Evolutionary conservation across 2,113 vertebrate species (phyloP).

Genomic region (Notarius lentiginosus): DNA sequence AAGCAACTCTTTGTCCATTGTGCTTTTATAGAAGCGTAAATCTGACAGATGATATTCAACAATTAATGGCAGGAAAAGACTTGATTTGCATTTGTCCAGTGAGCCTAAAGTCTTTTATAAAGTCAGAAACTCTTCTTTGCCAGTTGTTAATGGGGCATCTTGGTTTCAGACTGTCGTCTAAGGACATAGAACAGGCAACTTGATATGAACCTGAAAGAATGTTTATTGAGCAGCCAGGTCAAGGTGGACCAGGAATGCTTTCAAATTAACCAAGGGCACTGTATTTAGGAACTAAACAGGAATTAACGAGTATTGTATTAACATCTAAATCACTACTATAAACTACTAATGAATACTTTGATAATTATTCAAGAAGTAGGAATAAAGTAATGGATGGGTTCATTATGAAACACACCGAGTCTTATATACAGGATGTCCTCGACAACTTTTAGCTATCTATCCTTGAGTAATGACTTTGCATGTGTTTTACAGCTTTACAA

Average conservation of each 20-base stretch:
- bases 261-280: not conserved
- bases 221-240: not conserved
- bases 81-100: not conserved
- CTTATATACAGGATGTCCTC: not conserved
- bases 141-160: not conserved
- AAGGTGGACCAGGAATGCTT: not conserved
- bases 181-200: not conserved
- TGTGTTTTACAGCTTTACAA: not conserved
- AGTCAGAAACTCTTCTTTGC: not conserved
- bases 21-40: not conserved
- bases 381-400: not conserved
- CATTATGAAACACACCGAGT: no score
- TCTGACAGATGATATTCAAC: not conserved
- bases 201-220: not conserved
- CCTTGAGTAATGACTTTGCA: not conserved
- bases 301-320: not conserved
- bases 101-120: not conserved
- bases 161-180: not conserved
- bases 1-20: not conserved
- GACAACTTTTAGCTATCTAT: not conserved
- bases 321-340: not conserved
- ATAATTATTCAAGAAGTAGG: not conserved
- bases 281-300: not conserved
- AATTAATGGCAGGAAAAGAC: not conserved
- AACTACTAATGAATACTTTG: not conserved